Base-by-base conservation (phyloP, 2,797 vertebrate species). In the Apogon talboti region DNA sequence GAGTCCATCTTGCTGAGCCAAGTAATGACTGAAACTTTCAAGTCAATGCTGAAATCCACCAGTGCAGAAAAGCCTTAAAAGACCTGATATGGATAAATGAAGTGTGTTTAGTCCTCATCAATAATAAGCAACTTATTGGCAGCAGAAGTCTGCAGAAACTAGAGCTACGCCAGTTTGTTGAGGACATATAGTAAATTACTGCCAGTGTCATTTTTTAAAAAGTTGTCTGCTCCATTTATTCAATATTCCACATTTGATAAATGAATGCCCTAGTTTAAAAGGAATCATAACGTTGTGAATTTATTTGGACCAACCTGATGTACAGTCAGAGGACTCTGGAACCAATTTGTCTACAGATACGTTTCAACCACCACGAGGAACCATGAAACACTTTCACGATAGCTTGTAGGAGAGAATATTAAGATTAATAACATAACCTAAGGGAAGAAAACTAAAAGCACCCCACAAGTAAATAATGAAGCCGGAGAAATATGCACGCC, bases 1-100 rank as follows among this genome's bases (percentile, higher is more conserved):
- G 54, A 79, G 55, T 30, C 74, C 56, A 71, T 45, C 28, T 33
- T 42, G 19, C 60, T 35, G 71, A 74, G 66, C 50, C 69, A 54
- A 78, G 61, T 71, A 78, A 88, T 84, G 64, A 66, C 64, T 63
- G 30, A 65, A 83, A 82, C 49, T 61, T 83, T 65, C 37, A 64
- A 72, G 73, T 84, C 42, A 11, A 72, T 82, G 74, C 48, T 41
- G 33, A 54, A 49, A 78, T 50, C 16, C 71, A 74, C 19, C 47
- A 37, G 30, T 0, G 30, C 12, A 24, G 45, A 66, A 45, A 56
- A 63, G 42, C 59, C 12, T 38, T 56, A 63, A 63, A 57, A 16
- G 52, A 37, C 47, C 45, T 24, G 45, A 59, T 47, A 53, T 24
- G 52, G 52, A 53, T 52, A 30, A 61, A 49, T 72, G 46, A 58